These are phyloP conservation scores for Sinocyclocheilus maitianheensis DNA, from an alignment of 2,113 vertebrate genomes.

Conservation along the genomic window DNA sequence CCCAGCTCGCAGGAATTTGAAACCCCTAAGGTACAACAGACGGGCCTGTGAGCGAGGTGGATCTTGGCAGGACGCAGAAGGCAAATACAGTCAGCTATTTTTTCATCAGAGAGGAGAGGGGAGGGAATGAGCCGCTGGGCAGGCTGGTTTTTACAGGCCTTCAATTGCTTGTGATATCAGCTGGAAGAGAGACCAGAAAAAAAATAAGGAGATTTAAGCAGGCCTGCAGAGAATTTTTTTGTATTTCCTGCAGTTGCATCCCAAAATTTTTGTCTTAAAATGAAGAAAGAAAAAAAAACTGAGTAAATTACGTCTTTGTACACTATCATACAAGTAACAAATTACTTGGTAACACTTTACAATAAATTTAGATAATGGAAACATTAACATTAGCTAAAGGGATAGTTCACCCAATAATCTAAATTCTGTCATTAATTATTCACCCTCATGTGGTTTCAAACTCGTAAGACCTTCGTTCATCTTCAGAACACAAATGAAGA, in stretches of 20 bases:
- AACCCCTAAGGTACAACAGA: conserved; percentile 59
- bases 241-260: background rate
- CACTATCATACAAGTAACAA: background rate
- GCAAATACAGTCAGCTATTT: conserved; percentile 55
- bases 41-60: conserved; percentile 37
- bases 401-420: no score
- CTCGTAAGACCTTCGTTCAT: background rate
- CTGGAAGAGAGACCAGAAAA: conserved; percentile 19
- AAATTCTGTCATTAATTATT: background rate
- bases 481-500: background rate
- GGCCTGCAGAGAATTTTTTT: background rate
- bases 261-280: background rate
- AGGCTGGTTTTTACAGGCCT: conserved; percentile 51
- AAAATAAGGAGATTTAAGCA: conserved; percentile 14
- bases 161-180: conserved; percentile 21
- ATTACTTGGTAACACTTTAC: background rate
- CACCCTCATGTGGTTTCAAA: background rate
- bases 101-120: conserved; percentile 32
- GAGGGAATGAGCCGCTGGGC: conserved; percentile 29
- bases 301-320: background rate
- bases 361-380: no score
- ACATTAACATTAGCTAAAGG: no score
- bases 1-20: conserved; percentile 63
- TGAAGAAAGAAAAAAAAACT: background rate
- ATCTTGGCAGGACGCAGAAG: conserved; percentile 53